Base-by-base conservation (phyloP, 2,113 vertebrate genomes). In the Anolis sagrei region DNA sequence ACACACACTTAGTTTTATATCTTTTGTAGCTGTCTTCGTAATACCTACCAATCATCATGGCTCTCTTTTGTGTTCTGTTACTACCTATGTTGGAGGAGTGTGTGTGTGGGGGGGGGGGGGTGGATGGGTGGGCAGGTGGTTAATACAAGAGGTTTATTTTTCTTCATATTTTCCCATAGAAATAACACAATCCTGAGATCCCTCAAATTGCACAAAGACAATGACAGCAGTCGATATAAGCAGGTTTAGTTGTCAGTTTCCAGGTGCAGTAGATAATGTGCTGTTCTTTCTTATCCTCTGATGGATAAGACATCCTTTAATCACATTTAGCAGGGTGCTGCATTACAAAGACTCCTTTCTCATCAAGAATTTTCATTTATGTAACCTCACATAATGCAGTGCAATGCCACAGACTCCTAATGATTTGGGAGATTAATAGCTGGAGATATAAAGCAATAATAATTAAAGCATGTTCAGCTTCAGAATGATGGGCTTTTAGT, bases 211-310 rank as follows among this genome's bases (percentile, higher is more conserved):
- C 79, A 89, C 44, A 86, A 85, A 90, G 90, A 89, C 73, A 88
- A 89, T 89, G 89, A 89, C 82, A 62, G 64, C 89, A 87, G 80
- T 86, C 89, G 88, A 89, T 91, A 91, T 90, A 91, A 91, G 75
- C 39, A 90, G 51, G 51, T 69, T 90, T 86, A 84, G 80, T 85
- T 49, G 85, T 90, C 82, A 80, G 19, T 88, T 88, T 90, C 61
- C 89, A 93, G 92, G 79, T 82, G 86, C 27, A 81, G 66, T 72
- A 49, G 73, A 32, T 54, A 87, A 92, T 90, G 87, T 89, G 27
- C 54, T 82, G 39, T 34, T 83, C 62, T 91, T 91, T 82, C 86
- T 90, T 73, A 89, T 64, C 79, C 61, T n/a, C 76, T 92, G 48
- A 90, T 89, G 66, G 85, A 89, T 89, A 81, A 91, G 88, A 79